Percentiles rank a stretch among this genome's conserved stretches.
Conservation (phyloP, 2,888 invertebrate species). For the Mamestra brassicae region DNA sequence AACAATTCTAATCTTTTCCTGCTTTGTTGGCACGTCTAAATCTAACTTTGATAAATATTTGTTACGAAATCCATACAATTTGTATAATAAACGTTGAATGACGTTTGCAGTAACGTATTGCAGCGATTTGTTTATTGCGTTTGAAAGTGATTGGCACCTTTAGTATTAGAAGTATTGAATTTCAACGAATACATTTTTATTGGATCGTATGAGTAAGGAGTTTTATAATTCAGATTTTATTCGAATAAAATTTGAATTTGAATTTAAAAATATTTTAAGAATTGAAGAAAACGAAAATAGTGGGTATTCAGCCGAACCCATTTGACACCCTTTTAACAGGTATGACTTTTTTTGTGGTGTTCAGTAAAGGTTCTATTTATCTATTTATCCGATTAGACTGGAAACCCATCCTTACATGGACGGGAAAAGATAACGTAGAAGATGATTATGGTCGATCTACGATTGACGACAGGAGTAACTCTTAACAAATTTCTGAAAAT, state of each 20-base stretch:
- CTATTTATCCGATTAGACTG: no score
- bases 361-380: no score
- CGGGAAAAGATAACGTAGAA: no score
- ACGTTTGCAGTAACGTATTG: constrained; percentile 28
- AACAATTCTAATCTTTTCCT: not conserved
- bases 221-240: constrained; percentile 24
- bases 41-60: constrained; percentile 23
- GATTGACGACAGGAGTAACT: no score
- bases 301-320: no score
- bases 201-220: constrained; percentile 26
- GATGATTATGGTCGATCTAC: no score
- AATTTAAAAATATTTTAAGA: not conserved
- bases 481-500: no score
- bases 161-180: constrained; percentile 36
- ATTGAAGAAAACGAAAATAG: no score
- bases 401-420: no score
- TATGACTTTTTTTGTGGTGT: no score
- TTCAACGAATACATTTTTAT: constrained; percentile 48
- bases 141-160: constrained; percentile 52
- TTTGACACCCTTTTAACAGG: no score
- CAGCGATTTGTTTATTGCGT: constrained; percentile 39
- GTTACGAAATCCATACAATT: constrained; percentile 6
- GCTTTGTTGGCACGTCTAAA: constrained; percentile 3
- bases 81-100: constrained; percentile 20
- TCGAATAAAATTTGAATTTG: constrained; percentile 23